These are phyloP conservation scores for Lucilia cuprina DNA, from an alignment of 1,140 invertebrate species.

Conservation along the genomic window DNA sequence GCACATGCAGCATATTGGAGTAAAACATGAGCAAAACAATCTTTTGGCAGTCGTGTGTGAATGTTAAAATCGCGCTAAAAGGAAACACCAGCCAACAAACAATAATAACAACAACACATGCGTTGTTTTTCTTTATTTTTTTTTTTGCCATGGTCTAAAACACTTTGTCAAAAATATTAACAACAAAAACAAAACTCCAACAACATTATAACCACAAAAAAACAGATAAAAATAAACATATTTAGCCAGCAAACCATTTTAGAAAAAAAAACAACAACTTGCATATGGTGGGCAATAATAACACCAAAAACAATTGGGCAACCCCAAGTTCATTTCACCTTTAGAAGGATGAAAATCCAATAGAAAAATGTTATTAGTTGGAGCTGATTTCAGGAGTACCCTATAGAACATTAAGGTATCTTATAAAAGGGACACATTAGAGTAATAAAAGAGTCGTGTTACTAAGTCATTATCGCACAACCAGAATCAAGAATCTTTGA, in stretches of 20 bases:
- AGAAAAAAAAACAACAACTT: neutral
- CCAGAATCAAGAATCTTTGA: too few species aligned
- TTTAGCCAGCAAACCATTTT: neutral
- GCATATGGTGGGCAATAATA: constrained; percentile 15
- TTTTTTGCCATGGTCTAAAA: constrained; percentile 29
- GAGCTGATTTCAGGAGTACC: too few species aligned
- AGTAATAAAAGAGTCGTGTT: too few species aligned
- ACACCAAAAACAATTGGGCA: constrained; percentile 36
- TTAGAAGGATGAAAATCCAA: too few species aligned
- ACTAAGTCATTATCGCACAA: too few species aligned
- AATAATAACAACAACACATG: constrained; percentile 24
- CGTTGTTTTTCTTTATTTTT: neutral
- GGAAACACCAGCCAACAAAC: constrained; percentile 22
- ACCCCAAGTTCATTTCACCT: constrained; percentile 50
- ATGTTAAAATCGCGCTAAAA: constrained; percentile 26
- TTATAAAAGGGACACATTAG: neutral
- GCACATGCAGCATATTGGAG: constrained; percentile 40
- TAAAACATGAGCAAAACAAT: constrained; percentile 47
- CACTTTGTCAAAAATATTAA: constrained; percentile 43
- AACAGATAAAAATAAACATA: constrained; percentile 43
- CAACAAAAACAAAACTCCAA: constrained; percentile 13
- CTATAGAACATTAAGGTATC: too few species aligned
- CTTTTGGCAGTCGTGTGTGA: constrained; percentile 42
- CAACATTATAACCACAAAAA: constrained; percentile 38
- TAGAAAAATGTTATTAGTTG: too few species aligned